phyloP scores from a whole-genome alignment of 2,113 vertebrate genomes.

The Gila orcuttii region DNA sequence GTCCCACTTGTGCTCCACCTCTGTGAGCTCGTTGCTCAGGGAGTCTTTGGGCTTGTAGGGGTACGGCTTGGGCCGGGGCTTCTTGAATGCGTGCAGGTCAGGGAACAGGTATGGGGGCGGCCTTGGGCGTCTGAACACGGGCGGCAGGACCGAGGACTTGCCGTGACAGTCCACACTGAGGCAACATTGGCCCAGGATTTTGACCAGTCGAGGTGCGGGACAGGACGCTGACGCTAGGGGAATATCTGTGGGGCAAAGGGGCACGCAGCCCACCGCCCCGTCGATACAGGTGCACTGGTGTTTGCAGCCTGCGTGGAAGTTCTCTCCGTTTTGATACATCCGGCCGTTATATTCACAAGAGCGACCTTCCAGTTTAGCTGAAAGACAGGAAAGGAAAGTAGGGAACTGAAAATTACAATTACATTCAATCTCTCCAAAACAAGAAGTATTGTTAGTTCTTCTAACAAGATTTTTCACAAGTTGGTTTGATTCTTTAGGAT shows the following conservation, averaged over 20 bases:
- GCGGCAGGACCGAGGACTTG: conserved; percentile 59
- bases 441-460: too few species aligned
- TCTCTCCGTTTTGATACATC: conserved; percentile 82
- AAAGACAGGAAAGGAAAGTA: not conserved
- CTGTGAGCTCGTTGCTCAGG: conserved; percentile 73
- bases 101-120: conserved; percentile 60
- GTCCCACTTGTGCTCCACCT: conserved; percentile 69
- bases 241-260: conserved; percentile 78
- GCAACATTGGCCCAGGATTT: conserved; percentile 81
- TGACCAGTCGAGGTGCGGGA: conserved; percentile 74
- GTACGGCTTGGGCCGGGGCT: conserved; percentile 63
- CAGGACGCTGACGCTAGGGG: conserved; percentile 74
- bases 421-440: too few species aligned
- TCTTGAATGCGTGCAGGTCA: conserved; percentile 59
- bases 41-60: conserved; percentile 58
- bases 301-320: conserved; percentile 80
- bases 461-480: too few species aligned
- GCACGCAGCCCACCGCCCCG: conserved; percentile 80
- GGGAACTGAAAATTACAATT: too few species aligned
- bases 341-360: conserved; percentile 81
- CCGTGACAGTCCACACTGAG: conserved; percentile 75
- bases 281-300: conserved; percentile 86
- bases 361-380: conserved; percentile 81
- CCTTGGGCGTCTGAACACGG: conserved; percentile 50
- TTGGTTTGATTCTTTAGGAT: too few species aligned